A percentile compares a stretch with the other conserved stretches of the same genome.
These are phyloP conservation scores for Zosterops japonicus DNA, from an alignment of 2,113 vertebrate species.

Conservation along the genomic window DNA sequence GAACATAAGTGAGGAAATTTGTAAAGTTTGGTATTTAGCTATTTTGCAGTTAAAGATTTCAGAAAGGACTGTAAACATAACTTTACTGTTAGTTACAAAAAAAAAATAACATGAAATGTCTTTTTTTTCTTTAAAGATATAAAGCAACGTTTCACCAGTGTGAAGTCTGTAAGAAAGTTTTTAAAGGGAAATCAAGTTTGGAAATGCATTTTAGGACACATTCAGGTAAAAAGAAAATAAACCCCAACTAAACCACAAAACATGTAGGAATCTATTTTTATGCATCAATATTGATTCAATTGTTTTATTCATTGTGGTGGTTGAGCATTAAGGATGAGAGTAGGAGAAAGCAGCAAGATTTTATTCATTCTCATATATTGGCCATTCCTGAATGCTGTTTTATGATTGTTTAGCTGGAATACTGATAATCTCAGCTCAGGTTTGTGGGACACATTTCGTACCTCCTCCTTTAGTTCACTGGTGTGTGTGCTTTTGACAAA, in stretches of 20 bases:
- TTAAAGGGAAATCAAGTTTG: slow-evolving; percentile 97
- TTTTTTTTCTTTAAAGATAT: slow-evolving; percentile 80
- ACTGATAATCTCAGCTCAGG: not conserved
- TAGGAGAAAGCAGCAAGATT: not conserved
- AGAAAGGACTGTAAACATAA: not conserved
- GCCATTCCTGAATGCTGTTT: not conserved
- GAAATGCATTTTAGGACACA: slow-evolving; percentile 99
- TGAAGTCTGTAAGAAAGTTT: slow-evolving; percentile 99
- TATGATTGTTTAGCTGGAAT: not conserved
- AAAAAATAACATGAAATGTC: not conserved
- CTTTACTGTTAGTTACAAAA: not conserved
- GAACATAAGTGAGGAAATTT: not conserved
- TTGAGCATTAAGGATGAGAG: not conserved
- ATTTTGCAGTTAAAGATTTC: not conserved
- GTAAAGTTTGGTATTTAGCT: not conserved
- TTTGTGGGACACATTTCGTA: not conserved
- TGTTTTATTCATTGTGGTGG: not conserved
- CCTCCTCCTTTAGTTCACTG: not conserved
- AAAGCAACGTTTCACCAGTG: slow-evolving; percentile 97
- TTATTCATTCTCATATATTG: not conserved
- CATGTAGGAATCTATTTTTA: not conserved
- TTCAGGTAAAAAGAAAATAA: slow-evolving; percentile 83
- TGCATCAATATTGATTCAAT: not conserved
- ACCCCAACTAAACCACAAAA: not conserved
- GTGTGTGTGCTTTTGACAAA: not conserved